Conservation (phyloP, 2,797 vertebrate genomes). For the Parauchenoglanis ngamensis region DNA sequence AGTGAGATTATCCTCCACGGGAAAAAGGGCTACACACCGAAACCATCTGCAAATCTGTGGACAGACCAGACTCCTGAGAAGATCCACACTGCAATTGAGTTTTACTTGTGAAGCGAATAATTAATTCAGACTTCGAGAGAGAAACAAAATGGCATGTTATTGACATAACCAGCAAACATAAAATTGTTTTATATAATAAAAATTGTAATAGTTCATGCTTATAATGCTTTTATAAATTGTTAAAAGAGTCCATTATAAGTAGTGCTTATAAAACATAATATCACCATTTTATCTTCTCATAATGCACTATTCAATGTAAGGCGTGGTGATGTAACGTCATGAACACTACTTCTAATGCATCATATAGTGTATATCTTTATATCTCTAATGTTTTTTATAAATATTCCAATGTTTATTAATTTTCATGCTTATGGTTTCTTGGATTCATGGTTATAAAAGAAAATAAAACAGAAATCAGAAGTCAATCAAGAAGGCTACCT, state of each 20-base stretch:
- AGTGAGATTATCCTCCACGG: conserved; percentile 83
- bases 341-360: neutral
- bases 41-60: conserved; percentile 85
- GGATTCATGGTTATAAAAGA: neutral
- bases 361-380: neutral
- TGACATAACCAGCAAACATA: conserved; percentile 13
- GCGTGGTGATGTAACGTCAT: neutral
- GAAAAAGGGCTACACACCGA: conserved; percentile 77
- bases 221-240: neutral
- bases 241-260: neutral
- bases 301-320: neutral
- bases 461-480: conserved; percentile 16
- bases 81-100: conserved; percentile 77
- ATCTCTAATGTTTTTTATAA: neutral
- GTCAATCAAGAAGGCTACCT: neutral
- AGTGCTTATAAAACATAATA: neutral
- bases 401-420: neutral
- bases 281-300: neutral
- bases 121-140: conserved; percentile 73
- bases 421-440: neutral
- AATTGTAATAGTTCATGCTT: neutral
- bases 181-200: neutral
- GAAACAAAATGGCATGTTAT: neutral
- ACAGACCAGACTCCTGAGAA: conserved; percentile 78
- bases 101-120: conserved; percentile 82